phyloP scores from a whole-genome alignment of 1,140 invertebrate genomes.

The Dendroctonus ponderosae region DNA sequence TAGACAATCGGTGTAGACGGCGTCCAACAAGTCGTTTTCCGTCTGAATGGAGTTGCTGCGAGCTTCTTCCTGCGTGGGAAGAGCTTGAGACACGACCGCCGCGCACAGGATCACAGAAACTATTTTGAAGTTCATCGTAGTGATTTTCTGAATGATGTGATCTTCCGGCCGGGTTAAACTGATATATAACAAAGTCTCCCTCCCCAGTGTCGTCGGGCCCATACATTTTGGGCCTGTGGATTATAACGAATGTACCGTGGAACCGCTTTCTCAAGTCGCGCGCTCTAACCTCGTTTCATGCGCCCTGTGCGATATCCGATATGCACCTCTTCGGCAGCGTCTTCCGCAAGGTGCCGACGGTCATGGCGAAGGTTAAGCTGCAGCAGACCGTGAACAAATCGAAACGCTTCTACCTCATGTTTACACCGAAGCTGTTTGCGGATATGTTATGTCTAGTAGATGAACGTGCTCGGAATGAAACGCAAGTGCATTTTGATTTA shows the following conservation, averaged over 20 bases:
- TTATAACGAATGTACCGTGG: conserved; percentile 49
- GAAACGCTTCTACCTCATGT: too few relatives aligned
- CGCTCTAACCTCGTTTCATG: conserved; percentile 47
- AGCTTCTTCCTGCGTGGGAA: conserved; percentile 65
- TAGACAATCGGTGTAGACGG: conserved; percentile 72
- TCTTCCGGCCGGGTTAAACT: conserved; percentile 40
- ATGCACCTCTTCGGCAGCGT: conserved; percentile 33
- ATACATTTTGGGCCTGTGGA: conserved; percentile 51
- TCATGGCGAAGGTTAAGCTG: conserved; percentile 28
- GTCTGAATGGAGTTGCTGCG: conserved; percentile 59
- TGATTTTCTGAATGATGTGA: conserved; percentile 29
- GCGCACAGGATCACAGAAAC: conserved; percentile 54
- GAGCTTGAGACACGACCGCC: conserved; percentile 56
- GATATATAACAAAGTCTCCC: conserved; percentile 50
- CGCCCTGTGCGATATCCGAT: conserved; percentile 47
- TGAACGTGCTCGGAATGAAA: too few relatives aligned
- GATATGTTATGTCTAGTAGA: too few relatives aligned
- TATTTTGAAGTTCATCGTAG: conserved; percentile 42
- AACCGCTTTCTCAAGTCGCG: conserved; percentile 51
- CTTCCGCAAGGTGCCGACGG: conserved; percentile 13
- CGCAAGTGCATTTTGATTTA: too few relatives aligned
- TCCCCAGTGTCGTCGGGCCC: conserved; percentile 37
- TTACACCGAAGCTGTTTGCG: too few relatives aligned
- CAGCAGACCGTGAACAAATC: conserved; percentile 12
- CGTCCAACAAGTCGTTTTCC: conserved; percentile 73